Evolutionary conservation across 2,888 invertebrate genomes (phyloP), one percentile per base, ranked within the genome.

Genomic region (Nudaria mundana): DNA sequence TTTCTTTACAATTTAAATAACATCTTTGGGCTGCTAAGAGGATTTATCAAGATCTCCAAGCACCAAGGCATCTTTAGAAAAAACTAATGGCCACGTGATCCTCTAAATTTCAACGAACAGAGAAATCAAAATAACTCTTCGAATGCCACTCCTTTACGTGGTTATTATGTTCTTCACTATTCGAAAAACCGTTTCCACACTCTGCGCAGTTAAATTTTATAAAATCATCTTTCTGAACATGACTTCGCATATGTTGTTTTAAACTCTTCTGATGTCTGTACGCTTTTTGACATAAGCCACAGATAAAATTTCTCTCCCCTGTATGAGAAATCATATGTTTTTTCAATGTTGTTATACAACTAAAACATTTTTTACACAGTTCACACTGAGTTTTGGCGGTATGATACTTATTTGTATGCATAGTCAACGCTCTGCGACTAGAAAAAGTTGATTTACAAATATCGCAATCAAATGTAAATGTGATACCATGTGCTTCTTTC

Each of bases 251-350:
- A 43, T 91, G 91, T 15, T 87, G 74, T 11, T 69, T 76, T 53
- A 84, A 51, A 33, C 76, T 81, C 42, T 76, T 86, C 52, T 87
- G 85, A 26, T 89, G 86, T 34, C 85, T 81, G 33, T 91, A 91
- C 0, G 86, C 75, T 45, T 90, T 90, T 23, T 81, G 75, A 40
- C 91, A 91, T 1, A 86, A 40, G 6, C 66, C 56, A 49, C 91
- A 91, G 0, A 68, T 34, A 23, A 66, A 78, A 40, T 75, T 77
- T 30, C 74, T 66, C 26, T 78, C 81, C 0, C 73, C 76, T 0
- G 80, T 73, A 38, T 84, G 83, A 0, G 71, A 71, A 0, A 74
- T 45, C 73, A 79, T 71, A 28, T 84, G 83, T 5, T 75, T 74
- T 37, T 73, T 81, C 30, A 84, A 53, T 0, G 76, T 70, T 0